Percentiles rank a stretch among this genome's conserved stretches.
phyloP scores from a whole-genome alignment of 2,888 invertebrate genomes.

The Chloromyia formosa region DNA sequence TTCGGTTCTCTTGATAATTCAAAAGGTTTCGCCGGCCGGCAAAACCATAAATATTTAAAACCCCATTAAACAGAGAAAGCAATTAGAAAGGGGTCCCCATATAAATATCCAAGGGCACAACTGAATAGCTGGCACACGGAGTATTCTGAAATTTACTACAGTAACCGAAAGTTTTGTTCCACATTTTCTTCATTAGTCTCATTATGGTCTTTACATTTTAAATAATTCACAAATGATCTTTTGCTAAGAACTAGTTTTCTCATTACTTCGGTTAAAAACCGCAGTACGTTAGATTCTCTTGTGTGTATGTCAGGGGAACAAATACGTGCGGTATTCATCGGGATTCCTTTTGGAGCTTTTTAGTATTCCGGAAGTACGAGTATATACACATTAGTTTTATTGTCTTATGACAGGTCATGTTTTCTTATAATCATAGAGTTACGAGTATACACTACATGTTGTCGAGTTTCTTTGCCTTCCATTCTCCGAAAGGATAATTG shows the following conservation, averaged over 20 bases:
- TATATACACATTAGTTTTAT: conserved; percentile 4
- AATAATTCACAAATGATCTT: conserved; percentile 38
- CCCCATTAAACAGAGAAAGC: conserved; percentile 14
- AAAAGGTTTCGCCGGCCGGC: not conserved
- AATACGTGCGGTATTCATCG: conserved; percentile 3
- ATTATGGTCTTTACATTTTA: conserved; percentile 31
- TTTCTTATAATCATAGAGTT: too few species aligned
- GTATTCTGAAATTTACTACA: not conserved
- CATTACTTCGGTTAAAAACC: conserved; percentile 8
- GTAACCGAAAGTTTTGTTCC: too few species aligned
- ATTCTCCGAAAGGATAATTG: too few species aligned
- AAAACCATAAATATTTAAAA: conserved; percentile 22
- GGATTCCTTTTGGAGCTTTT: conserved; percentile 16
- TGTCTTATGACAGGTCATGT: conserved; percentile 12
- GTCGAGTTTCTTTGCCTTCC: too few species aligned
- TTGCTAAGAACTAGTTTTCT: conserved; percentile 23
- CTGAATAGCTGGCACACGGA: not conserved
- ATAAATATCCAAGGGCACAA: not conserved
- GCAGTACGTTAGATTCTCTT: conserved; percentile 15
- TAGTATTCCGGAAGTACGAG: conserved; percentile 11
- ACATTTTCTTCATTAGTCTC: conserved; percentile 29
- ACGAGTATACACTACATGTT: too few species aligned
- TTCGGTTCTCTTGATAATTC: not conserved
- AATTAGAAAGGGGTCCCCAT: not conserved
- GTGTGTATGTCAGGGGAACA: not conserved